Percentiles rank a stretch among this genome's conserved stretches.
Evolutionary conservation across 1,140 invertebrate genomes (phyloP).

Genomic region (Hormaphis cornu): DNA sequence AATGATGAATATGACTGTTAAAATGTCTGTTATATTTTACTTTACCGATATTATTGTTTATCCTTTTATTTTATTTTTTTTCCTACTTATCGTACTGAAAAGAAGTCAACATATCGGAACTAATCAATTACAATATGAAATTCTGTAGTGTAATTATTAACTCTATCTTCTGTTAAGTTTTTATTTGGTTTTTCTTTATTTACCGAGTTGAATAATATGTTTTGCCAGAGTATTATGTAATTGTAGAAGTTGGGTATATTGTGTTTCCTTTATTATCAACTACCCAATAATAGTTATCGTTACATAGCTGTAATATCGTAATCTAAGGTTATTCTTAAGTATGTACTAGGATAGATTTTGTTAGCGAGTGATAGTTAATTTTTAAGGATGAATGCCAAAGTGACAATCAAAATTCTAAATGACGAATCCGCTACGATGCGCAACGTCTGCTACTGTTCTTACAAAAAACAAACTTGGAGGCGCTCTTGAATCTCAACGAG

Average conservation of each 20-base stretch:
- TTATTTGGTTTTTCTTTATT: background rate
- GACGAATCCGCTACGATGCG: conserved; percentile 11
- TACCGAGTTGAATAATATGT: background rate
- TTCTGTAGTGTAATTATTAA: conserved; percentile 18
- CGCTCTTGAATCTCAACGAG: background rate
- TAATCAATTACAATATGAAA: conserved; percentile 30
- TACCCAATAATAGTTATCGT: conserved; percentile 8
- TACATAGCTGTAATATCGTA: background rate
- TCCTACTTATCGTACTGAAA: conserved; percentile 2
- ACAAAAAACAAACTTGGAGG: background rate
- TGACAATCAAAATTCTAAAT: conserved; percentile 32
- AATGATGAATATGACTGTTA: too few relatives aligned
- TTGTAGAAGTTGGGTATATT: background rate
- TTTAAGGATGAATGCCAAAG: conserved; percentile 28
- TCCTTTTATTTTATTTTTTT: background rate
- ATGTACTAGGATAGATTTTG: background rate
- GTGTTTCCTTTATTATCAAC: background rate
- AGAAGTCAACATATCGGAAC: conserved; percentile 20
- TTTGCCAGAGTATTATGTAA: conserved; percentile 19
- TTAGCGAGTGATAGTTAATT: conserved; percentile 9
- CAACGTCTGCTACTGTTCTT: conserved; percentile 22
- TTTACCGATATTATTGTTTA: background rate
- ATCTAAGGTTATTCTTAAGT: conserved; percentile 2
- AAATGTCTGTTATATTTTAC: too few relatives aligned
- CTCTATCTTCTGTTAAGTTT: conserved; percentile 29